Conservation (phyloP, 1,140 invertebrate genomes). For the Vanessa atalanta region DNA sequence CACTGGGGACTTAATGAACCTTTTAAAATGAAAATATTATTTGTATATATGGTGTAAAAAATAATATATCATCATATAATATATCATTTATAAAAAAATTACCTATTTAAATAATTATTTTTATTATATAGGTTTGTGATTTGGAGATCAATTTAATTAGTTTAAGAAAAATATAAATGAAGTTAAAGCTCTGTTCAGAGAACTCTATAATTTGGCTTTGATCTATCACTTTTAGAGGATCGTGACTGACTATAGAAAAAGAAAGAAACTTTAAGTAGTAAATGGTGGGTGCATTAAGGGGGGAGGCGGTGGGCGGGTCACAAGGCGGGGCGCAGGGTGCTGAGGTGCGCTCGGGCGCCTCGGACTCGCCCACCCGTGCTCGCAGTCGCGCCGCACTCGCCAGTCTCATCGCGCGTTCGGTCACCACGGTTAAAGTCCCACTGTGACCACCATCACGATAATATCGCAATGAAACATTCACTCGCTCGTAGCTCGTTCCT, state of each 20-base stretch:
- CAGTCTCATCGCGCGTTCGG: conserved; percentile 55
- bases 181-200: too few species aligned
- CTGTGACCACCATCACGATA: conserved; percentile 20
- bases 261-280: conserved; percentile 35
- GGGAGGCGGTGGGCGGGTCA: conserved; percentile 65
- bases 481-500: conserved; percentile 30
- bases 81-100: too few species aligned
- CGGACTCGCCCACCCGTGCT: conserved; percentile 58
- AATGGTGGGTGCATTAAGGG: conserved; percentile 57
- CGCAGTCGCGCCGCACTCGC: conserved; percentile 61
- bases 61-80: too few species aligned
- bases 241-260: background rate
- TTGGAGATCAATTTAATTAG: too few species aligned
- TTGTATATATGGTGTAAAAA: background rate
- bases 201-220: too few species aligned
- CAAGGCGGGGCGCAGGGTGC: conserved; percentile 74
- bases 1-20: conserved; percentile 43
- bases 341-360: conserved; percentile 57
- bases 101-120: too few species aligned
- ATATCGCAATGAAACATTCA: conserved; percentile 11
- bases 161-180: too few species aligned
- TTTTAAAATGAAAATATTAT: conserved; percentile 7
- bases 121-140: too few species aligned
- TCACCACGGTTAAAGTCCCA: conserved; percentile 31
- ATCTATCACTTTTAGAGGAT: background rate